Evolutionary conservation across 1,140 invertebrate species (phyloP).

Genomic region (Drosophila carrolli): DNA sequence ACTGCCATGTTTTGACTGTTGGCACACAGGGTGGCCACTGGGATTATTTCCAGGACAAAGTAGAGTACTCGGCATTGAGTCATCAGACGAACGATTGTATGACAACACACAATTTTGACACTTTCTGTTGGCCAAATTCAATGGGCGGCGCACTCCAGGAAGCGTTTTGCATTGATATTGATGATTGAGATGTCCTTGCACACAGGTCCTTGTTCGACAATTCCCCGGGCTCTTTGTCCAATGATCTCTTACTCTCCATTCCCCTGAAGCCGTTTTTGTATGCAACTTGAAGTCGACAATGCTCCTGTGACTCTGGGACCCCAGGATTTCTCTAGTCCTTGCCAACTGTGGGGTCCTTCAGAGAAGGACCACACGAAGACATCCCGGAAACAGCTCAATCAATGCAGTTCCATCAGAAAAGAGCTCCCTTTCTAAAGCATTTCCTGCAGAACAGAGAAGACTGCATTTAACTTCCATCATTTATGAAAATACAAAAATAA

Average conservation of each 20-base stretch:
- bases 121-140: constrained; percentile 27
- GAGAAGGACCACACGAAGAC: constrained; percentile 20
- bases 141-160: constrained; percentile 47
- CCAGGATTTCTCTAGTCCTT: not conserved
- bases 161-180: constrained; percentile 64
- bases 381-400: constrained; percentile 42
- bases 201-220: not conserved
- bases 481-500: too few species aligned
- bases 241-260: constrained; percentile 8
- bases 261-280: constrained; percentile 28
- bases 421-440: not conserved
- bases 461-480: too few species aligned
- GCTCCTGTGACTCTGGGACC: constrained; percentile 1
- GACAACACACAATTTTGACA: constrained; percentile 61
- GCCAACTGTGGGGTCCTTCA: constrained; percentile 33
- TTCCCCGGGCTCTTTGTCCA: constrained; percentile 8
- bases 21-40: constrained; percentile 57
- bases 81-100: constrained; percentile 50
- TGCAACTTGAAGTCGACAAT: constrained; percentile 15
- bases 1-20: constrained; percentile 54
- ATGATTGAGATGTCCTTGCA: constrained; percentile 50
- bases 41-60: not conserved
- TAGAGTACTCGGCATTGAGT: constrained; percentile 53
- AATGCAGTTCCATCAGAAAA: not conserved
- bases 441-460: not conserved